Evolutionary conservation across 2,797 vertebrate species (phyloP), one percentile per base, ranked within the genome.

Genomic region (Sebastes nivosus): DNA sequence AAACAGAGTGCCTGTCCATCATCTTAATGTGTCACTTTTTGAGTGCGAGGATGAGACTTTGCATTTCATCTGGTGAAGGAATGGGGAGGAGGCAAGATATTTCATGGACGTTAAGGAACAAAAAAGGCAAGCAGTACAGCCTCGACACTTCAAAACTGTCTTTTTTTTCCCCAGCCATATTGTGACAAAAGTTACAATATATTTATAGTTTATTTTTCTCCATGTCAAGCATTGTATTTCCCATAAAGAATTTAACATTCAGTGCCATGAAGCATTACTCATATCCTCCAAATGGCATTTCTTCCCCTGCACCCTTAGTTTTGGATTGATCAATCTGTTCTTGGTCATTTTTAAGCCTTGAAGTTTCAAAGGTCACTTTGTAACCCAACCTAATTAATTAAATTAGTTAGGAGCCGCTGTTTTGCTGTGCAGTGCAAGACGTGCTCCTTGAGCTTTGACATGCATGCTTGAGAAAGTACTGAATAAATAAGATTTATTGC

Each of bases 291-390:
- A 78, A 80, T 83, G 69, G 60, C 16, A 25, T 58, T 64, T 86
- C 67, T 75, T 22, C 16, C 27, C 29, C 32, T 78, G 76, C 29
- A 42, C 64, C 72, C 38, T 83, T 67, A 83, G 75, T 86, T 85
- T 79, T 73, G 65, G 72, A 85, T 84, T 84, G 83, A 86, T 90
- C 81, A 86, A 81, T 90, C 88, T 88, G 83, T 88, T 87, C 58
- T 73, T 80, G 87, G 86, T 92, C 60, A 91, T 92, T 94, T 92
- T 87, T 84, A 87, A 92, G 88, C 86, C 74, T 88, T 20, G 84
- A 65, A 79, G 87, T 93, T 92, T 87, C 87, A 95, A 84, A 95
- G 94, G 93, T 95, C 92, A 95, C 82, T 92, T 93, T 93, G 89
- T 79, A 88, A 85, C 81, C 67, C 85, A 58, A 76, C 63, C 79